Evolutionary conservation across 2,888 invertebrate species (phyloP).

Genomic region (Epinotia demarniana): DNA sequence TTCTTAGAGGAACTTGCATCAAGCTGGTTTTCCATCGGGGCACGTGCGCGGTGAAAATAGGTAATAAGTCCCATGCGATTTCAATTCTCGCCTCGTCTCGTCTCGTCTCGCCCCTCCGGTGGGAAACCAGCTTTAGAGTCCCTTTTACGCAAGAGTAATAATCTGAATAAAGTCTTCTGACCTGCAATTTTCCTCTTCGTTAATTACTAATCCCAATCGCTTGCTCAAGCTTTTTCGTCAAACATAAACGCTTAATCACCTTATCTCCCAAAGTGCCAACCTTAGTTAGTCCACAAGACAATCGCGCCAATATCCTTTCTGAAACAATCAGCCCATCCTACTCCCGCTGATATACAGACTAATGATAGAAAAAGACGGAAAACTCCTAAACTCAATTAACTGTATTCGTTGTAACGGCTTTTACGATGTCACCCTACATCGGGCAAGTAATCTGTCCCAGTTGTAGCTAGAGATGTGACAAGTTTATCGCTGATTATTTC

Average conservation of each 20-base stretch:
- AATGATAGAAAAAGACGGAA: conserved; percentile 36
- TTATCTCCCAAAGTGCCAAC: conserved; percentile 35
- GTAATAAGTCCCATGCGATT: no score
- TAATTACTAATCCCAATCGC: conserved; percentile 21
- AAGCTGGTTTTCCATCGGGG: no score
- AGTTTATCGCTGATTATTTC: background rate
- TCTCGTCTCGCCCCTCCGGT: no score
- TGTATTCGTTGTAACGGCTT: conserved; percentile 45
- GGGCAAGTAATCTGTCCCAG: conserved; percentile 44
- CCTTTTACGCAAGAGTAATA: background rate
- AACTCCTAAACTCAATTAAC: conserved; percentile 44
- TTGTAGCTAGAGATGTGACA: conserved; percentile 27
- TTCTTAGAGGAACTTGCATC: no score
- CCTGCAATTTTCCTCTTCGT: conserved; percentile 12
- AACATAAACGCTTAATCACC: conserved; percentile 39
- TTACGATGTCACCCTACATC: conserved; percentile 45
- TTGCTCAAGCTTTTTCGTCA: conserved; percentile 24
- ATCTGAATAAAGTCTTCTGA: background rate
- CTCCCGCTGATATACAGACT: conserved; percentile 11
- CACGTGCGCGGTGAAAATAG: no score
- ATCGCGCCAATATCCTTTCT: conserved; percentile 33
- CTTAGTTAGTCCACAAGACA: conserved; percentile 35
- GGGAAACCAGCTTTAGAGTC: background rate
- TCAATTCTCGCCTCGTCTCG: no score
- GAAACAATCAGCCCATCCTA: conserved; percentile 34